phyloP scores from a whole-genome alignment of 1,140 invertebrate species.

The Doryteuthis pealeii region DNA sequence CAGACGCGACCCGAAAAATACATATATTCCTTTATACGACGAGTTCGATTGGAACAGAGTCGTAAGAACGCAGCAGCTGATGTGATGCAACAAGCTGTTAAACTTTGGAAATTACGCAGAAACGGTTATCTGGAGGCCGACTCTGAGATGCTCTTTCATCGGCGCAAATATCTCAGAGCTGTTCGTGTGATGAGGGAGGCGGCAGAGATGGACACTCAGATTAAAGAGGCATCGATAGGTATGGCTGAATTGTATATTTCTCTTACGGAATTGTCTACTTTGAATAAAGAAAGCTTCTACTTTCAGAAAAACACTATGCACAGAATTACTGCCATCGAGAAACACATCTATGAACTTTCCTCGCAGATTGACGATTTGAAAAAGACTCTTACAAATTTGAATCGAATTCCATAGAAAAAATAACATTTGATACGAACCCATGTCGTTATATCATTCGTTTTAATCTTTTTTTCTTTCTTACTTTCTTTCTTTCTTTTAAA shows the following conservation, averaged over 20 bases:
- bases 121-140: constrained; percentile 11
- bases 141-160: constrained; percentile 27
- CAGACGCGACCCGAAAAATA: constrained; percentile 54
- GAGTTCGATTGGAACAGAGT: constrained; percentile 37
- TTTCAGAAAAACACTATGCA: no score
- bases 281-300: constrained; percentile 21
- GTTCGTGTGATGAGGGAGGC: constrained; percentile 39
- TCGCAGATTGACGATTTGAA: no score
- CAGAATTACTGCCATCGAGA: no score
- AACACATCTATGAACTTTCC: no score
- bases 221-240: constrained; percentile 40
- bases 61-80: constrained; percentile 39
- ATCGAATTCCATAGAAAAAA: no score
- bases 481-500: no score
- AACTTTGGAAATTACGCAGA: constrained; percentile 35
- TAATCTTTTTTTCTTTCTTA: no score
- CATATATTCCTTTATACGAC: constrained; percentile 46
- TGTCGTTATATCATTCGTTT: no score
- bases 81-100: constrained; percentile 44
- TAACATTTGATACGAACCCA: no score
- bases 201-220: constrained; percentile 36
- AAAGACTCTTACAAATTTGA: no score
- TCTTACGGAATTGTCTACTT: constrained; percentile 36
- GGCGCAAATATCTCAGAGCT: constrained; percentile 38
- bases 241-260: constrained; percentile 37